A percentile compares a stretch with the other conserved stretches of the same genome.
Evolutionary conservation across 1,140 invertebrate genomes (phyloP).

Genomic region (Cydia splendana): DNA sequence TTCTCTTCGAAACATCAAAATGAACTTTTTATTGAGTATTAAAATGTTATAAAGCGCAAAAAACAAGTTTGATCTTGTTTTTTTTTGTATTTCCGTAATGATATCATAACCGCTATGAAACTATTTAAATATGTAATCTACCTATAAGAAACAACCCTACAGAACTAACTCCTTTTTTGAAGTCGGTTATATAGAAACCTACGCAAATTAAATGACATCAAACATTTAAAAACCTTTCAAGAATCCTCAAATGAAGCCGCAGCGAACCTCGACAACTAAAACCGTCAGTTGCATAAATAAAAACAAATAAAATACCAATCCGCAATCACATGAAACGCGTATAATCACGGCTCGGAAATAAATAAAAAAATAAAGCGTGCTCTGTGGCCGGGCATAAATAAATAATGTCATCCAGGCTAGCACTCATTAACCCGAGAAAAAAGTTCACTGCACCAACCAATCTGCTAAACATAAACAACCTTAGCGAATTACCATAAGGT

Average conservation of each 20-base stretch:
- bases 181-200: not conserved
- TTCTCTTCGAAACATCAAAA: too few relatives aligned
- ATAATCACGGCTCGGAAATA: constrained; percentile 43
- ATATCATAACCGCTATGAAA: too few relatives aligned
- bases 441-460: constrained; percentile 27
- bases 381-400: constrained; percentile 53
- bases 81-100: too few relatives aligned
- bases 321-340: constrained; percentile 34
- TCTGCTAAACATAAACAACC: constrained; percentile 22
- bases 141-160: not conserved
- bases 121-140: too few relatives aligned
- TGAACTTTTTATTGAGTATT: too few relatives aligned
- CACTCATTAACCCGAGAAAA: constrained; percentile 42
- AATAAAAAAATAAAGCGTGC: constrained; percentile 29
- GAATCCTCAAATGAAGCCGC: constrained; percentile 28
- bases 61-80: too few relatives aligned
- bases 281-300: constrained; percentile 27
- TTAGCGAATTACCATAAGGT: not conserved
- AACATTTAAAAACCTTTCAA: constrained; percentile 12
- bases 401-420: constrained; percentile 54
- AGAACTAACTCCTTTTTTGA: not conserved
- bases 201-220: not conserved
- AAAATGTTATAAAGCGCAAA: too few relatives aligned
- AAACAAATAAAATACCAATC: constrained; percentile 29
- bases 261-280: constrained; percentile 24